Base-by-base conservation (phyloP, 2,797 vertebrate genomes). In the Mormyrus hasselquistii region DNA sequence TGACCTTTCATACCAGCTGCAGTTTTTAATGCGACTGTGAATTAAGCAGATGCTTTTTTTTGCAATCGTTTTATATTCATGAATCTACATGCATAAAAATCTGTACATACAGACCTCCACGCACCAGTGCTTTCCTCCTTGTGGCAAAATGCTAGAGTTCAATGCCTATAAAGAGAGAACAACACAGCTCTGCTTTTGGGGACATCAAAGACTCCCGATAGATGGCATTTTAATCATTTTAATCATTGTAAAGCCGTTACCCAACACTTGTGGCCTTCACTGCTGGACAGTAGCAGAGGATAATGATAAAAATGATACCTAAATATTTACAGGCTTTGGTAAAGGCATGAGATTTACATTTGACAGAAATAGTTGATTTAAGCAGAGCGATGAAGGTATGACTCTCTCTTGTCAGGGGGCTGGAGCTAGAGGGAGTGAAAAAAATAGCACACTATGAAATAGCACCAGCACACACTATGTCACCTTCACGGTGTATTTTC, bases 311-410 rank as follows among this genome's bases (percentile, higher is more conserved):
- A 93, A 92, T 91, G 91, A 90, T 93, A 93, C 92, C 93, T 94
- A 95, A 95, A 95, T 95, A 95, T 96, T 93, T 93, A 95, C 95
- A 92, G 91, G 88, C 90, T 92, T 89, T 84, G 93, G 95, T 94
- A 22, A 25, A 49, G 19, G 2, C 94, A 90, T 93, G 94, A 94
- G 90, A 93, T 89, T 93, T 95, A 94, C 92, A 90, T 79, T 87
- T 88, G 86, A 88, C 90, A 87, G 87, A 59, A 90, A 90, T 90
- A 88, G 89, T 22, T 55, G 90, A 69, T 89, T 90, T 88, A 62
- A 59, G 16, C 29, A 16, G 86, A 59, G 86, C 14, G 44, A 52
- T 38, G 53, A 44, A 87, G 29, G 16, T 29, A 41, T 29, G 53
- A 29, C 85, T 59, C 53, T 16, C 29, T 38, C 34, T 38, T 41